These are phyloP conservation scores for Drosophila takahashii DNA, from an alignment of 1,140 invertebrate genomes.

Conservation along the genomic window DNA sequence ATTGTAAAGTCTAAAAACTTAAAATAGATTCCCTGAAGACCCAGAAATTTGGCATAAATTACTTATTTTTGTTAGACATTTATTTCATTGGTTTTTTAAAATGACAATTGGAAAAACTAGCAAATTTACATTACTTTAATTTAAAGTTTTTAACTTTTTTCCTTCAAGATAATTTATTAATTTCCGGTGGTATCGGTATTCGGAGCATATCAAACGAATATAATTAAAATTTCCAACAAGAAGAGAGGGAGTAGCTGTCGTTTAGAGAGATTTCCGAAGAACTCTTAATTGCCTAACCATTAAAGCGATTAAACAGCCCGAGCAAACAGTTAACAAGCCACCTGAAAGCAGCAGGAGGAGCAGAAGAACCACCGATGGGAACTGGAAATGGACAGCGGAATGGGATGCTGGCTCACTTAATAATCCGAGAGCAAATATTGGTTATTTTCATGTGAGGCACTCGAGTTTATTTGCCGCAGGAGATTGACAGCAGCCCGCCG, in stretches of 20 bases:
- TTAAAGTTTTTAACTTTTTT: too few relatives aligned
- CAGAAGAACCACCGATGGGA: constrained; percentile 28
- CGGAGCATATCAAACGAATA: constrained; percentile 23
- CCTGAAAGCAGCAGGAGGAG: constrained; percentile 22
- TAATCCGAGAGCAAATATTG: constrained; percentile 79
- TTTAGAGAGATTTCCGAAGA: constrained; percentile 34
- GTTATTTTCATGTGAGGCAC: constrained; percentile 73
- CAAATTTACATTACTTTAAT: too few relatives aligned
- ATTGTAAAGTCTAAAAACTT: too few relatives aligned
- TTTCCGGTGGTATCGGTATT: neutral
- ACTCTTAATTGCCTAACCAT: constrained; percentile 77
- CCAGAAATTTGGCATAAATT: too few relatives aligned
- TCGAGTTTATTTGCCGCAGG: constrained; percentile 81
- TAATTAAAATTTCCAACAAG: neutral
- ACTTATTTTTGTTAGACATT: too few relatives aligned
- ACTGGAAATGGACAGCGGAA: constrained; percentile 37
- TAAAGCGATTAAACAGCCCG: constrained; percentile 79
- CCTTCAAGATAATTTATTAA: too few relatives aligned
- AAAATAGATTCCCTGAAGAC: neutral
- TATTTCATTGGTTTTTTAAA: too few relatives aligned
- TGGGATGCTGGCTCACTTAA: constrained; percentile 78
- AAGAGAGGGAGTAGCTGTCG: constrained; percentile 6
- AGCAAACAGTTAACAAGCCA: constrained; percentile 66
- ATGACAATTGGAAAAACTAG: too few relatives aligned
- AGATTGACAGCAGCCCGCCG: constrained; percentile 73